Evolutionary conservation across 2,888 invertebrate genomes (phyloP).

Genomic region (Teleiodes luculella): DNA sequence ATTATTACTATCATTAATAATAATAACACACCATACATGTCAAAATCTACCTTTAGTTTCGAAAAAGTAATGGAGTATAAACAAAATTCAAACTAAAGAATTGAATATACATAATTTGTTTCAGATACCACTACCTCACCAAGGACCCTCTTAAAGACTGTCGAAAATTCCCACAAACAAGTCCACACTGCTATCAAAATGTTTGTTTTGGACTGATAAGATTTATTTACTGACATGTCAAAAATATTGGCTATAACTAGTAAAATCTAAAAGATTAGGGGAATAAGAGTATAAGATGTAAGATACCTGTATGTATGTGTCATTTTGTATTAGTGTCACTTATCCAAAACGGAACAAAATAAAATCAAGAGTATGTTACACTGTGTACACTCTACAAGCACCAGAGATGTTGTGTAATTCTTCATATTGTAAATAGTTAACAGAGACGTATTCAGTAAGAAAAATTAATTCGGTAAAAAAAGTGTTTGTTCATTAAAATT

Average conservation of each 20-base stretch:
- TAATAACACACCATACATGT: too few species aligned
- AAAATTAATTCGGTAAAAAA: too few species aligned
- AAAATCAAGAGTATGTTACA: not conserved
- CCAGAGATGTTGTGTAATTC: constrained; percentile 9
- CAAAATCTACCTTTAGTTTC: too few species aligned
- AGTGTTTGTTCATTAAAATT: too few species aligned
- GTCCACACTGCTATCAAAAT: constrained; percentile 5
- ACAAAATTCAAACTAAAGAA: too few species aligned
- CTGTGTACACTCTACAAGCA: not conserved
- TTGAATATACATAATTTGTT: too few species aligned
- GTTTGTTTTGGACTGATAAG: constrained; percentile 19
- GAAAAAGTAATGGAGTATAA: too few species aligned
- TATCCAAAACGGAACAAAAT: not conserved
- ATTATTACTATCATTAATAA: too few species aligned
- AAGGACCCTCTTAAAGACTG: constrained; percentile 3
- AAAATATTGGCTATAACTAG: not conserved
- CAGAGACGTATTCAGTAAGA: not conserved
- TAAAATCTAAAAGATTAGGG: not conserved
- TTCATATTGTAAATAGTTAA: not conserved
- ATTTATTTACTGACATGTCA: constrained; percentile 25
- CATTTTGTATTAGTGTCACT: not conserved
- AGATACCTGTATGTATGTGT: constrained; percentile 14
- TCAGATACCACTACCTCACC: too few species aligned
- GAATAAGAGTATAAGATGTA: too few species aligned
- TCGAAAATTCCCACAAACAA: constrained; percentile 19